Percentiles rank a stretch among this genome's conserved stretches.
Conservation (phyloP, 2,113 vertebrate genomes). For the Chloropsis cyanopogon region DNA sequence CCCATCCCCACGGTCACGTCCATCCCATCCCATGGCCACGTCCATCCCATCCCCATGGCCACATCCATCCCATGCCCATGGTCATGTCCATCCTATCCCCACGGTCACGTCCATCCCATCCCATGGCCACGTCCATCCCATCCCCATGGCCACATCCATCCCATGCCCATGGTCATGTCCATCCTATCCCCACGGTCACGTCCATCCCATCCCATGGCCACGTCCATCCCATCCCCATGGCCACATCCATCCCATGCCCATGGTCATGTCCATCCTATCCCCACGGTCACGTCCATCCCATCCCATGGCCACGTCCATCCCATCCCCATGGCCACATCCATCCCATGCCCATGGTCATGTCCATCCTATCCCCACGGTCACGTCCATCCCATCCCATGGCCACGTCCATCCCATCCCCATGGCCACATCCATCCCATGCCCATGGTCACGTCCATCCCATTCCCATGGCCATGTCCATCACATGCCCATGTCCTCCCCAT, state of each 20-base stretch:
- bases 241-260: fast-evolving
- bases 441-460: fast-evolving
- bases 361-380: fast-evolving
- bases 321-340: fast-evolving
- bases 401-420: no score
- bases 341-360: background rate
- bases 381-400: background rate
- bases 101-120: fast-evolving
- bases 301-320: fast-evolving
- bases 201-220: fast-evolving
- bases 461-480: fast-evolving
- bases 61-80: fast-evolving
- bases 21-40: background rate
- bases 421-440: fast-evolving
- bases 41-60: no score
- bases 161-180: fast-evolving
- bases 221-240: fast-evolving
- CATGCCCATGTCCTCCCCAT: background rate
- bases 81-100: fast-evolving
- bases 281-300: no score
- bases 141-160: fast-evolving
- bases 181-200: fast-evolving
- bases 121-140: fast-evolving
- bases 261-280: fast-evolving
- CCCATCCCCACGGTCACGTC: fast-evolving